Evolutionary conservation across 2,113 vertebrate genomes (phyloP).

Genomic region (Perca schrenkii): DNA sequence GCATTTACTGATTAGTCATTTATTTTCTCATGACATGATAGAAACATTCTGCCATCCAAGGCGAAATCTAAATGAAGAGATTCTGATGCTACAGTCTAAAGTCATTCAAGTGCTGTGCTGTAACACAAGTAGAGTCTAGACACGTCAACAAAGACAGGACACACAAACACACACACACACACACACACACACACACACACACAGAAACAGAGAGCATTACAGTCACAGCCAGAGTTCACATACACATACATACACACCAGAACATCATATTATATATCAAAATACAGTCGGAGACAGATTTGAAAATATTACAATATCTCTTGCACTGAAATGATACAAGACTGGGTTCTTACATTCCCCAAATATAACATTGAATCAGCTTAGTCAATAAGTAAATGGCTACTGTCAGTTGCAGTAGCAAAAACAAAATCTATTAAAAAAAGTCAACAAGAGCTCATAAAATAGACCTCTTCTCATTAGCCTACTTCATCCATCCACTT

Average conservation of each 20-base stretch:
- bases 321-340: conserved; percentile 35
- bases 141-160: conserved; percentile 36
- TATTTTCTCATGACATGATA: conserved; percentile 69
- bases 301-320: conserved; percentile 63
- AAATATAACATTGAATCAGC: conserved; percentile 9
- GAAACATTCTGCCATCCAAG: conserved; percentile 63
- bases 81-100: conserved; percentile 68
- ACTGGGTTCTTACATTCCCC: conserved; percentile 38
- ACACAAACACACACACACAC: conserved; percentile 1
- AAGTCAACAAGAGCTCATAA: conserved; percentile 20
- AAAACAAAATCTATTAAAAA: neutral
- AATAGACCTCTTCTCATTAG: conserved; percentile 15
- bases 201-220: conserved; percentile 40
- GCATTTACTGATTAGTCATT: conserved; percentile 34
- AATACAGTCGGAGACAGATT: conserved; percentile 70
- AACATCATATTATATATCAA: conserved; percentile 46
- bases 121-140: conserved; percentile 25
- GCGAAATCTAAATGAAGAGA: conserved; percentile 28
- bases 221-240: conserved; percentile 52
- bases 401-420: conserved; percentile 8
- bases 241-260: conserved; percentile 28
- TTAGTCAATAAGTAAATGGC: conserved; percentile 4
- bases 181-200: conserved; percentile 37
- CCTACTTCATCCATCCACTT: neutral
- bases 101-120: conserved; percentile 72